Percentiles rank a stretch among this genome's conserved stretches.
These are phyloP conservation scores for Physeter macrocephalus DNA, from an alignment of 2,113 vertebrate genomes.

Conservation along the genomic window DNA sequence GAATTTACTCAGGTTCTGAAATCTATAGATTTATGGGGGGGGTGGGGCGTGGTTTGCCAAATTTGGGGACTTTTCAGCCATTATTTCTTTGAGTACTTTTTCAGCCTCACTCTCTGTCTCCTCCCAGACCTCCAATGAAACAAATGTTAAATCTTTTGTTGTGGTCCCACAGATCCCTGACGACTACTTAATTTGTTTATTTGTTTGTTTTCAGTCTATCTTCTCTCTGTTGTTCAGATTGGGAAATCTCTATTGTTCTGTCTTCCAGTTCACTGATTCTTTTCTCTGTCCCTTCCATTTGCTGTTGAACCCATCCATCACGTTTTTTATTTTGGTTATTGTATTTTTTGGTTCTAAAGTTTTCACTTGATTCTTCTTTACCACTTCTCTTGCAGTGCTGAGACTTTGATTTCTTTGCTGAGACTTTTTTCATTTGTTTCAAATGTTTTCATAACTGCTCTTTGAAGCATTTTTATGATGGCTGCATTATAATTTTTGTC, in stretches of 20 bases:
- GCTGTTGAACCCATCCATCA: background rate
- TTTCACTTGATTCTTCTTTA: background rate
- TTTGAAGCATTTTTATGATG: background rate
- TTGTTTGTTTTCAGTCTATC: background rate
- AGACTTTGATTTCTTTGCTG: background rate
- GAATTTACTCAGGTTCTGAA: background rate
- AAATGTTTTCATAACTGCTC: background rate
- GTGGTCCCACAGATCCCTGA: background rate
- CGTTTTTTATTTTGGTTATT: background rate
- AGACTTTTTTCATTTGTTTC: background rate
- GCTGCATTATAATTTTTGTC: background rate
- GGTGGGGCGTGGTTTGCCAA: background rate
- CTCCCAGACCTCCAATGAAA: background rate
- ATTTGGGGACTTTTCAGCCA: background rate
- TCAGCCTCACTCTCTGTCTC: background rate
- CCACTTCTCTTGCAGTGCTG: background rate
- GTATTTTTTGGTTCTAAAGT: background rate
- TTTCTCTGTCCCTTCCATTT: background rate
- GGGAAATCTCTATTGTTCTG: background rate
- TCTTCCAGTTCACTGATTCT: background rate
- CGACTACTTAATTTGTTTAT: background rate
- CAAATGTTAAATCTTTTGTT: background rate
- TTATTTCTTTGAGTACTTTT: background rate
- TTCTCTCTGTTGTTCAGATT: background rate
- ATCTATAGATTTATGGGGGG: background rate